Evolutionary conservation across 2,113 vertebrate genomes (phyloP).

Genomic region (Nasalis larvatus): DNA sequence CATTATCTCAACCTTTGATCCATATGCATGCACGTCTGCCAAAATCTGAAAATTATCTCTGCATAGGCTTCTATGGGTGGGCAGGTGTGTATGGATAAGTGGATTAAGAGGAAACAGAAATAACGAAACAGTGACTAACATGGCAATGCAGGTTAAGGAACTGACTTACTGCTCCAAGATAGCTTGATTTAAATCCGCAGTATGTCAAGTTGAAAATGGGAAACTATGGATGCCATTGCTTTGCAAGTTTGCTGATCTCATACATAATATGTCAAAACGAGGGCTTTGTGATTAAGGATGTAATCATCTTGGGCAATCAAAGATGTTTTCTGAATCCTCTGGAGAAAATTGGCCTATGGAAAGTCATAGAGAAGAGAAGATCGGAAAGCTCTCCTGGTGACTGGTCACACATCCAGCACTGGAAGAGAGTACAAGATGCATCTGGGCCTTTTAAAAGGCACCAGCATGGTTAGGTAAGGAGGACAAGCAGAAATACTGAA

Average conservation of each 20-base stretch:
- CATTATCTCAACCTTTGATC: neutral
- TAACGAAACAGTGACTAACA: conserved; percentile 9
- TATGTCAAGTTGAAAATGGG: neutral
- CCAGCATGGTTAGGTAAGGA: neutral
- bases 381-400: neutral
- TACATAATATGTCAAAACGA: neutral
- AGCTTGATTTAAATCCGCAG: neutral
- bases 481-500: neutral
- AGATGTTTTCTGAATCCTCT: neutral
- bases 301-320: neutral
- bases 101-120: neutral
- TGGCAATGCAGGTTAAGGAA: neutral
- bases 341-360: neutral
- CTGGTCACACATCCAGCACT: neutral
- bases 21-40: neutral
- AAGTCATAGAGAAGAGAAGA: neutral
- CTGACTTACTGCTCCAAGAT: neutral
- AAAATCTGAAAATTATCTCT: conserved; percentile 34
- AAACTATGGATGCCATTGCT: neutral
- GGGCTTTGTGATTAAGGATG: neutral
- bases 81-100: neutral
- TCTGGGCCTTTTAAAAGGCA: neutral
- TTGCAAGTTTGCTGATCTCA: neutral
- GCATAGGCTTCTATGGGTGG: neutral
- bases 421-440: neutral